Evolutionary conservation across 23 tunicate species (phyloP).

Genomic region (Ascidia mentula): DNA sequence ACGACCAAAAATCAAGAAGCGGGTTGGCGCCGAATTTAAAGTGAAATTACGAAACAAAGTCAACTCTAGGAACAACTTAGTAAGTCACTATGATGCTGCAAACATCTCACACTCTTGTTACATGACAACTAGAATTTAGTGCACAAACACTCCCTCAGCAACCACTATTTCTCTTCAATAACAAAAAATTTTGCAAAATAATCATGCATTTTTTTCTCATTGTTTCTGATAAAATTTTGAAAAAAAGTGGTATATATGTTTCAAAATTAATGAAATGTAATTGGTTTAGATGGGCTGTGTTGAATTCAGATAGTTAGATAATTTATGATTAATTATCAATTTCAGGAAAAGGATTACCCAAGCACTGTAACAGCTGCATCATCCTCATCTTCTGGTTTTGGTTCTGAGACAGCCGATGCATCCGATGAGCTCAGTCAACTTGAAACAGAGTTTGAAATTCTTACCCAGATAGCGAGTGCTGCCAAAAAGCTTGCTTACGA

Average conservation of each 20-base stretch:
- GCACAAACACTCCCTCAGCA: too few relatives aligned
- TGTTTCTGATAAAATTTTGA: background rate
- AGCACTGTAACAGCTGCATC: conserved; percentile 48
- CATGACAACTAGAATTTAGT: too few relatives aligned
- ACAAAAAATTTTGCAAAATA: too few relatives aligned
- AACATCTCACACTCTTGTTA: too few relatives aligned
- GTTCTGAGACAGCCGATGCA: conserved; percentile 33
- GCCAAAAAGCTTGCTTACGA: conserved; percentile 75
- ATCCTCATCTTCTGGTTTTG: conserved; percentile 44
- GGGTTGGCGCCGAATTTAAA: conserved; percentile 66
- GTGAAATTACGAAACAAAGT: conserved; percentile 41
- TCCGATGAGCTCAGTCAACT: conserved; percentile 57
- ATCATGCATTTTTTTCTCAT: too few relatives aligned
- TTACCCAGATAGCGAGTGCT: conserved; percentile 73
- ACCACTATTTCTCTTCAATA: too few relatives aligned
- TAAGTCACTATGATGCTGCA: too few relatives aligned
- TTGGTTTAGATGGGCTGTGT: too few relatives aligned
- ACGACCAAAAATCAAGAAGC: conserved; percentile 50
- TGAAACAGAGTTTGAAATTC: conserved; percentile 61
- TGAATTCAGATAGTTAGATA: too few relatives aligned
- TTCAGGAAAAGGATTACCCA: conserved; percentile 43
- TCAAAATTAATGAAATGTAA: too few relatives aligned
- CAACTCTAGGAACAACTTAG: background rate
- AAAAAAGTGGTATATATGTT: too few relatives aligned
- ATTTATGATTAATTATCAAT: too few relatives aligned